A percentile compares a stretch with the other conserved stretches of the same genome.
phyloP scores from a whole-genome alignment of 2,113 vertebrate genomes.

The Seriola aureovittata region DNA sequence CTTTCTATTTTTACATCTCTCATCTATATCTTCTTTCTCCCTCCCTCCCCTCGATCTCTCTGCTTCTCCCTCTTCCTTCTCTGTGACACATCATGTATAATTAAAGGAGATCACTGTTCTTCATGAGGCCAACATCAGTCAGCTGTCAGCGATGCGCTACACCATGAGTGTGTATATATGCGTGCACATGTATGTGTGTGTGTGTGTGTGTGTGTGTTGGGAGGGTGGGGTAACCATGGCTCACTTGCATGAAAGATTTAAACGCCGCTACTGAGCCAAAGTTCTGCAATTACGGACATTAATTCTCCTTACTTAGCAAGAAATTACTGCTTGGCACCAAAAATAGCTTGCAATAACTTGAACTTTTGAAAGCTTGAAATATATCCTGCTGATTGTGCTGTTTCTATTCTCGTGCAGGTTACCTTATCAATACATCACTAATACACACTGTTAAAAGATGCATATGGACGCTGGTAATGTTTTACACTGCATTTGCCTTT shows the following conservation, averaged over 20 bases:
- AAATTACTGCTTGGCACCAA: background rate
- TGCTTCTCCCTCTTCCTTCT: constrained; percentile 42
- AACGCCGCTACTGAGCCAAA: constrained; percentile 45
- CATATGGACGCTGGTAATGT: constrained; percentile 6
- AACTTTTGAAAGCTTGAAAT: constrained; percentile 34
- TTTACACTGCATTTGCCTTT: constrained; percentile 42
- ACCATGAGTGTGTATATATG: constrained; percentile 16
- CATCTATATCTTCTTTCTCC: constrained; percentile 29
- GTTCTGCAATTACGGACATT: constrained; percentile 58
- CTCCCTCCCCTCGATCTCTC: background rate
- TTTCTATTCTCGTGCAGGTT: constrained; percentile 42
- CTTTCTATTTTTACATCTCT: constrained; percentile 56
- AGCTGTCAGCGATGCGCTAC: constrained; percentile 65
- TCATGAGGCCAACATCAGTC: constrained; percentile 74
- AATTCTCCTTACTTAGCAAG: constrained; percentile 11
- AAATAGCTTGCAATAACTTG: constrained; percentile 5
- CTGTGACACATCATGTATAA: constrained; percentile 80
- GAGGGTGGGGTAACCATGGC: background rate
- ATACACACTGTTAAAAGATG: constrained; percentile 43
- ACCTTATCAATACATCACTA: constrained; percentile 43
- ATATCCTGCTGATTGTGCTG: constrained; percentile 22
- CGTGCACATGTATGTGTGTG: constrained; percentile 22
- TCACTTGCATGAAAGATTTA: constrained; percentile 68
- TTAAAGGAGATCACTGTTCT: constrained; percentile 79
- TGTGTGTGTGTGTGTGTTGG: constrained; percentile 1